Percentiles rank a stretch among this genome's conserved stretches.
Conservation (phyloP, 2,797 vertebrate species). For the Sylvia borin region DNA sequence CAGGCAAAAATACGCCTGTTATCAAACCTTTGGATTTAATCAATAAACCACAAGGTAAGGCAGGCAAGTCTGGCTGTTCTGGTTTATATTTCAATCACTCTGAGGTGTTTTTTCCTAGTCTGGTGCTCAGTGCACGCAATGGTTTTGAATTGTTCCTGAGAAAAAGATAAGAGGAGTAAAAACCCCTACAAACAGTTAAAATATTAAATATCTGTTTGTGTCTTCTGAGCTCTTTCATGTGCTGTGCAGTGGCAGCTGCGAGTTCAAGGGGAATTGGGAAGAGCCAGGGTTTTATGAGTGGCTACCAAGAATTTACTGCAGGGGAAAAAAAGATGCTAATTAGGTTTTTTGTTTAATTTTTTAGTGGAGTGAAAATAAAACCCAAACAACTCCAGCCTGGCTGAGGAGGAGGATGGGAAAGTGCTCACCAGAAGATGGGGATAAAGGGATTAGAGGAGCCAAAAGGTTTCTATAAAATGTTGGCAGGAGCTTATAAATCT, state of each 20-base stretch:
- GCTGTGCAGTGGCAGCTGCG: not conserved
- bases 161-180: not conserved
- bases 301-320: not conserved
- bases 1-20: not conserved
- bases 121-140: rapidly evolving
- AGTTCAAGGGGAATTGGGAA: not conserved
- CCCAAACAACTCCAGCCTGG: not conserved
- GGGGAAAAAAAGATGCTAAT: not conserved
- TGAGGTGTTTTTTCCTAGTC: rapidly evolving
- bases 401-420: not conserved
- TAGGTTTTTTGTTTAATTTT: not conserved
- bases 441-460: not conserved
- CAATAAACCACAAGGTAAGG: not conserved
- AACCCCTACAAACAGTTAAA: not conserved
- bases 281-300: not conserved
- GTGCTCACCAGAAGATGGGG: not conserved
- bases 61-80: not conserved
- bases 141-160: not conserved
- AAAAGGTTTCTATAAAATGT: rapidly evolving
- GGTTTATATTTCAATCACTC: not conserved
- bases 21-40: not conserved
- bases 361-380: not conserved
- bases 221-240: not conserved
- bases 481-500: not conserved
- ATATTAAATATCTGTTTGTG: not conserved